phyloP scores from a whole-genome alignment of 2,113 vertebrate species.

The Onychostruthus taczanowskii region DNA sequence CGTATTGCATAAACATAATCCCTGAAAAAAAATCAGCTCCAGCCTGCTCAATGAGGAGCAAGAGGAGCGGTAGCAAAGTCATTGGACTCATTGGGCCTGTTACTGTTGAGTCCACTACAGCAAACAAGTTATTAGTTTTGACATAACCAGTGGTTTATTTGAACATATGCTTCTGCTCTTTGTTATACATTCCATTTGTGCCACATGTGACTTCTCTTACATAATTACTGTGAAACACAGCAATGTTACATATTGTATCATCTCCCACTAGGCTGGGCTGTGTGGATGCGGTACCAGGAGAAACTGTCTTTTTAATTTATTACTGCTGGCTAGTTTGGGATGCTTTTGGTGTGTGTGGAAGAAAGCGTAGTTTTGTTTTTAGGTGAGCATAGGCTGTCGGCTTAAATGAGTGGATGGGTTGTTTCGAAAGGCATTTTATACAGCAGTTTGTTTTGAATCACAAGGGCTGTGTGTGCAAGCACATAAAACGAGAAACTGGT shows the following conservation, averaged over 20 bases:
- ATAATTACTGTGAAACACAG: conserved; percentile 59
- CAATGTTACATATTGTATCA: conserved; percentile 37
- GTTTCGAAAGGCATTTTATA: conserved; percentile 37
- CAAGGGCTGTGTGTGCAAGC: background rate
- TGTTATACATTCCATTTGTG: conserved; percentile 61
- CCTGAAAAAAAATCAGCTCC: background rate
- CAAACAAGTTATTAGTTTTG: conserved; percentile 71
- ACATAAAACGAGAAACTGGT: conserved; percentile 35
- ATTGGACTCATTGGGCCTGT: conserved; percentile 52
- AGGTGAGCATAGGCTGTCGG: conserved; percentile 2
- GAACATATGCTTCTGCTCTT: conserved; percentile 63
- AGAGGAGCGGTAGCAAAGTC: conserved; percentile 26
- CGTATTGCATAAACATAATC: conserved; percentile 48
- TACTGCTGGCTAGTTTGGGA: conserved; percentile 7
- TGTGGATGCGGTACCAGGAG: conserved; percentile 43
- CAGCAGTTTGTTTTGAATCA: conserved; percentile 38
- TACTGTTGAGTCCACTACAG: conserved; percentile 52
- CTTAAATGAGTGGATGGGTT: conserved; percentile 6
- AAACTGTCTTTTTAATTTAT: conserved; percentile 57
- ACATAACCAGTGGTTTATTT: conserved; percentile 69
- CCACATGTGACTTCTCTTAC: conserved; percentile 67
- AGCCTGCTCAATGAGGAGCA: conserved; percentile 15
- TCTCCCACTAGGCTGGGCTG: conserved; percentile 55
- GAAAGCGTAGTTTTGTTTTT: conserved; percentile 19
- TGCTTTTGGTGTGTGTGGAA: background rate